Percentiles rank a stretch among this genome's conserved stretches.
These are phyloP conservation scores for Andrena trimmerana DNA, from an alignment of 2,888 invertebrate species.

Conservation along the genomic window DNA sequence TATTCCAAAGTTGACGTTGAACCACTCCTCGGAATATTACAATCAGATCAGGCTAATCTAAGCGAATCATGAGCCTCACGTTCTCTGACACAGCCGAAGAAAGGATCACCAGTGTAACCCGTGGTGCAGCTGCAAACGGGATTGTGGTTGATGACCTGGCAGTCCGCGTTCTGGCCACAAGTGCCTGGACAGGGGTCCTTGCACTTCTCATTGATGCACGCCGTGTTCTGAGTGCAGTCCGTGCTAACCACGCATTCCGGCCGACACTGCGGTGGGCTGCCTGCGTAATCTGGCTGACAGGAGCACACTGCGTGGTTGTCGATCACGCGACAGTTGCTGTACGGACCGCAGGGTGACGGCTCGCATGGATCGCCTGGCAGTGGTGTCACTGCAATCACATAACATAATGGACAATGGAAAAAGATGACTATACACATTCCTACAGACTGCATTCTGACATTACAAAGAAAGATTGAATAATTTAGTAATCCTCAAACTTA, in stretches of 20 bases:
- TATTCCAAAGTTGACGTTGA: neutral
- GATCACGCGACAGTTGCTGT: slow-evolving; percentile 91
- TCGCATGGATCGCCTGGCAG: slow-evolving; percentile 86
- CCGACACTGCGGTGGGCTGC: slow-evolving; percentile 91
- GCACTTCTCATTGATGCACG: slow-evolving; percentile 93
- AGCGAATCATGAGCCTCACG: slow-evolving; percentile 86
- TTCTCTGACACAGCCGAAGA: slow-evolving; percentile 90
- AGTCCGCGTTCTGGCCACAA: slow-evolving; percentile 93
- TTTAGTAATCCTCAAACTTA: slow-evolving; percentile 62
- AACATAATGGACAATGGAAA: neutral
- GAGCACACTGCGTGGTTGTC: slow-evolving; percentile 93
- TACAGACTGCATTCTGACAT: too few species aligned
- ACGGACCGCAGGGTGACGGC: slow-evolving; percentile 92
- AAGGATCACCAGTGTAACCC: slow-evolving; percentile 93
- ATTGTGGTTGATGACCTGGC: slow-evolving; percentile 94
- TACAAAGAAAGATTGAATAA: neutral
- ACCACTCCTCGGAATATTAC: neutral
- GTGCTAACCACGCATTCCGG: slow-evolving; percentile 94
- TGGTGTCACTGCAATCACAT: slow-evolving; percentile 56
- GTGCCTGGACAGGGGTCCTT: slow-evolving; percentile 93
- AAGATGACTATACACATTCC: neutral
- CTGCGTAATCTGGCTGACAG: slow-evolving; percentile 92
- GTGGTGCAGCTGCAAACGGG: slow-evolving; percentile 93
- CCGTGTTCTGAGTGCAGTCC: slow-evolving; percentile 92
- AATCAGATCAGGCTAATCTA: too few species aligned